Base-by-base conservation (phyloP, 2,113 vertebrate genomes). In the Malaclemys terrapin region DNA sequence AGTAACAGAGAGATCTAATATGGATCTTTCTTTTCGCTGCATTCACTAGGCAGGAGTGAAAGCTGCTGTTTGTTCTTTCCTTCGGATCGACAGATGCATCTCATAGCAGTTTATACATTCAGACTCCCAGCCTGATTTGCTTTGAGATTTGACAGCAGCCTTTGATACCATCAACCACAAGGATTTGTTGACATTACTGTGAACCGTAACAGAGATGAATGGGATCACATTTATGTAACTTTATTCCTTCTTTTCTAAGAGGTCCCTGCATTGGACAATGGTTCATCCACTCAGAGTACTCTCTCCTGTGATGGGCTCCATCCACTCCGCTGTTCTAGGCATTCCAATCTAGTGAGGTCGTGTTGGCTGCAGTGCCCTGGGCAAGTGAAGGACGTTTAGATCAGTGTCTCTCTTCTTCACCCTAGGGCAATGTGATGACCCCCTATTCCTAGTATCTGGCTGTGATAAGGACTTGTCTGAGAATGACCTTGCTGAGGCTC, bases 1-100 rank as follows among this genome's bases (percentile, higher is more conserved):
- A 85, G 80, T 24, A 85, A 25, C 35, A 82, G 87, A 90, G 81
- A 97, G 89, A 97, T 86, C 45, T 89, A 87, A 80, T 88, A 24
- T 78, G 65, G 85, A 20, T 52, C 38, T 86, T 27, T 35, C 53
- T 59, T 95, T 95, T 93, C 89, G 89, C 89, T 83, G 83, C 90
- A 96, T 84, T 95, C 95, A 86, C 50, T 69, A 57, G 93, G 49
- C 85, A 96, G 91, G 10, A 38, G 0, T 3, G 6, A 10, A 10
- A 3, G 11, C 59, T 56, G 38, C 47, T 5, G 14, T 85, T 89
- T 76, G 84, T 72, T 89, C 76, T 31, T 79, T 79, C 47, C 11
- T 9, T 35, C 42, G n/a, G 38, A 50, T 56, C n/a, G 27, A 76
- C 35, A 56, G 53, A 76, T 76, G 65, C 53, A 53, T 49, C 35